Conservation (phyloP, 2,888 invertebrate genomes). For the Dione juno region DNA sequence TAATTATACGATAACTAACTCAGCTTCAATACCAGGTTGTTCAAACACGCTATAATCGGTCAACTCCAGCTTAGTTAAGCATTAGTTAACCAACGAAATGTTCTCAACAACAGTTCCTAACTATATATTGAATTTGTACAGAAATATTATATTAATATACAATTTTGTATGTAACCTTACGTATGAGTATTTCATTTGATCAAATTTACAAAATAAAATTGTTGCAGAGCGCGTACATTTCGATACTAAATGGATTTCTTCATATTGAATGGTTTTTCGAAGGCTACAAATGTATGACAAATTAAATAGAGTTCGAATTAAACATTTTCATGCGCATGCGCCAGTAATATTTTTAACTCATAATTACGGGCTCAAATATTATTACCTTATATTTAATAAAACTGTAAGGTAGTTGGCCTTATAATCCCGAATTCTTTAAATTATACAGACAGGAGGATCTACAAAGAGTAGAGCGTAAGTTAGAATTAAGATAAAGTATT, state of each 20-base stretch:
- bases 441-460: too few species aligned
- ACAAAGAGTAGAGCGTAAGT: too few species aligned
- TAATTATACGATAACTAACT: conserved; percentile 8
- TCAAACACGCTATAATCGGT: conserved; percentile 21
- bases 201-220: not conserved
- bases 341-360: too few species aligned
- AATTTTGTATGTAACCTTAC: not conserved
- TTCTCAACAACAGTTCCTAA: not conserved
- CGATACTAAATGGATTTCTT: not conserved
- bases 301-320: too few species aligned
- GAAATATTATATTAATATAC: conserved; percentile 6
- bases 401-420: too few species aligned
- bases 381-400: too few species aligned
- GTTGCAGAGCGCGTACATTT: not conserved
- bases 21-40: conserved; percentile 14
- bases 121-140: conserved; percentile 6
- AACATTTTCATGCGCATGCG: too few species aligned
- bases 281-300: too few species aligned
- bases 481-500: too few species aligned
- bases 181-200: not conserved
- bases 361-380: too few species aligned
- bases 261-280: not conserved
- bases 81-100: conserved; percentile 22
- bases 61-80: conserved; percentile 14
- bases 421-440: too few species aligned